Evolutionary conservation across 2,113 vertebrate genomes (phyloP).

Genomic region (Castor canadensis): DNA sequence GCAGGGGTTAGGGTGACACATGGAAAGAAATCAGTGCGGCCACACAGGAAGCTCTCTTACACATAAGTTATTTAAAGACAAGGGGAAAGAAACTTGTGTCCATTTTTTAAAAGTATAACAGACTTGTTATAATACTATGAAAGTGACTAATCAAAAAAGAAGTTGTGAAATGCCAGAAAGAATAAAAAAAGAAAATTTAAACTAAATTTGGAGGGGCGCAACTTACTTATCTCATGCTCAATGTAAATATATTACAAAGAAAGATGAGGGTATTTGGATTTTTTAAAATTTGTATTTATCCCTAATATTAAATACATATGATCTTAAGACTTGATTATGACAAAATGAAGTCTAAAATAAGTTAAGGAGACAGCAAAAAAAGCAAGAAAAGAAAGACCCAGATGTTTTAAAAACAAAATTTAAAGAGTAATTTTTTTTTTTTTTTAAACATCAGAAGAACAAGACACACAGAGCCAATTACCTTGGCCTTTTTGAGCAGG

Average conservation of each 20-base stretch:
- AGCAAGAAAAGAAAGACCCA: neutral
- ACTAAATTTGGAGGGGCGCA: neutral
- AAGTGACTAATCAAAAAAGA: neutral
- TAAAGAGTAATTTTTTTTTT: too few species aligned
- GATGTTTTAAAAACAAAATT: neutral
- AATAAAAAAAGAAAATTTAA: neutral
- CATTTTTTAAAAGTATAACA: neutral
- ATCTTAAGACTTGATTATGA: neutral
- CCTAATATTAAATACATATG: neutral
- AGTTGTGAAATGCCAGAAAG: neutral
- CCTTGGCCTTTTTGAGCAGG: conserved; percentile 95
- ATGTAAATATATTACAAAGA: neutral
- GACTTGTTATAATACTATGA: neutral
- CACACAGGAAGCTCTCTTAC: neutral
- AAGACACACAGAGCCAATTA: conserved; percentile 66
- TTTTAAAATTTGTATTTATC: neutral
- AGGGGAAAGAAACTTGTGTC: neutral
- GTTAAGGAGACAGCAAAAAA: neutral
- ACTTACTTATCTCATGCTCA: neutral
- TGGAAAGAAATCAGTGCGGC: neutral
- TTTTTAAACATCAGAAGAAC: too few species aligned
- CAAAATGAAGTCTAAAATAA: neutral
- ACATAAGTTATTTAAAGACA: neutral
- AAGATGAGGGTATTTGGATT: neutral
- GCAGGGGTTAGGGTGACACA: fast-evolving